Conservation (phyloP, 2,888 invertebrate genomes). For the Dicyrtomina minuta region DNA sequence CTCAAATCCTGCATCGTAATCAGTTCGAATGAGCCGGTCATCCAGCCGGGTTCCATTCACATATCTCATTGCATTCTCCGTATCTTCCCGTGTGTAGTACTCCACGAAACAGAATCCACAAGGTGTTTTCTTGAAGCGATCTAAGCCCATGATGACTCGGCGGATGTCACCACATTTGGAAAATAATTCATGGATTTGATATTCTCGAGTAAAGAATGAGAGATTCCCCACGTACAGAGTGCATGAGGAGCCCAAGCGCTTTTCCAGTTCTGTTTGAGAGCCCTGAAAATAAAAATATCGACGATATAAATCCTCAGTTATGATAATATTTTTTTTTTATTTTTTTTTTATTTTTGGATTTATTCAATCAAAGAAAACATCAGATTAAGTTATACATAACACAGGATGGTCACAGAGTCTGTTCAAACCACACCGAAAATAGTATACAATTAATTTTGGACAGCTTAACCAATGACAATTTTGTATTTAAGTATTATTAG, state of each 20-base stretch:
- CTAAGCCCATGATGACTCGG: constrained; percentile 93
- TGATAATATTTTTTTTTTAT: no score
- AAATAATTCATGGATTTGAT: constrained; percentile 96
- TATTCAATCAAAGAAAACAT: no score
- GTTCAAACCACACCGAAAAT: no score
- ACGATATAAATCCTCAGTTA: no score
- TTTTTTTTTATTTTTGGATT: no score
- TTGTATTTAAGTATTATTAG: no score
- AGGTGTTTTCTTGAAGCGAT: constrained; percentile 96
- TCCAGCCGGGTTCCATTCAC: constrained; percentile 95
- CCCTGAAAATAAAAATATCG: no score
- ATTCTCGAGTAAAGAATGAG: constrained; percentile 97
- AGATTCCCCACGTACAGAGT: constrained; percentile 97
- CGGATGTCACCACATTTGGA: constrained; percentile 93
- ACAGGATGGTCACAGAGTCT: no score
- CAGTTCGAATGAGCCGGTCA: constrained; percentile 93
- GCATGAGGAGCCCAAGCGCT: constrained; percentile 68
- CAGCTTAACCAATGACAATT: no score
- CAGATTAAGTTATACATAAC: no score
- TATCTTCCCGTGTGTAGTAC: constrained; percentile 64
- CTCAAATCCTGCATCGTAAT: constrained; percentile 98
- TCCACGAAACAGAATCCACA: constrained; percentile 99
- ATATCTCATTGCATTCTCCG: constrained; percentile 68
- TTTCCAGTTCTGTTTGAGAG: constrained; percentile 83
- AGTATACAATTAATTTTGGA: no score